These are phyloP conservation scores for Chlorospingus semifuscus DNA, from an alignment of 2,797 vertebrate genomes.

Conservation along the genomic window DNA sequence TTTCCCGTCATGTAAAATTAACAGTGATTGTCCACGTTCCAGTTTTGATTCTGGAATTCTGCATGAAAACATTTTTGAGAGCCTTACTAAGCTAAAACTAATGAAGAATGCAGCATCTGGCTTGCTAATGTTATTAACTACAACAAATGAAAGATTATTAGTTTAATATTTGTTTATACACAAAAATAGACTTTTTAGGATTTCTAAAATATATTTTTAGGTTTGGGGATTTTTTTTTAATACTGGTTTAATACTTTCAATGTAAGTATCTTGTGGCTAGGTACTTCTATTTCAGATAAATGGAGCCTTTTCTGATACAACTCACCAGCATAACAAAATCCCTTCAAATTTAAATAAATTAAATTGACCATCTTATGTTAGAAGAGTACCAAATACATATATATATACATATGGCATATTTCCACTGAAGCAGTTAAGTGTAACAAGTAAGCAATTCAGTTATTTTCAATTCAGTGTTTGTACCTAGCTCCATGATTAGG, in stretches of 20 bases:
- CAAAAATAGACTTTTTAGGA: neutral
- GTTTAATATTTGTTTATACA: neutral
- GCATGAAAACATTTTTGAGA: neutral
- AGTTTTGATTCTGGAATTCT: neutral
- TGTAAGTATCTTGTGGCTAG: neutral
- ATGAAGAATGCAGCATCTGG: neutral
- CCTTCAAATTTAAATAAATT: neutral
- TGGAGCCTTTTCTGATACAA: neutral
- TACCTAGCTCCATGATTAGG: neutral
- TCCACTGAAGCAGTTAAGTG: neutral
- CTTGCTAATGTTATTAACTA: neutral
- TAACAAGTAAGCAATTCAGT: neutral
- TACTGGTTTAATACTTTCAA: neutral
- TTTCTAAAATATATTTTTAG: neutral
- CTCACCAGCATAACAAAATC: neutral
- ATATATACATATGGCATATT: neutral
- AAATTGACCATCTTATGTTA: neutral
- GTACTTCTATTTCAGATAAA: neutral
- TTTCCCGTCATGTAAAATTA: neutral
- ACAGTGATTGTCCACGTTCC: neutral
- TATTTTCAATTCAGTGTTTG: neutral
- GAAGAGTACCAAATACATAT: neutral
- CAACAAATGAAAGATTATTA: neutral
- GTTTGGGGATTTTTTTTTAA: accelerated
- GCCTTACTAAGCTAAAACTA: neutral